Evolutionary conservation across 2,113 vertebrate genomes (phyloP), one percentile per base, ranked within the genome.

Genomic region (Pelmatolapia mariae): DNA sequence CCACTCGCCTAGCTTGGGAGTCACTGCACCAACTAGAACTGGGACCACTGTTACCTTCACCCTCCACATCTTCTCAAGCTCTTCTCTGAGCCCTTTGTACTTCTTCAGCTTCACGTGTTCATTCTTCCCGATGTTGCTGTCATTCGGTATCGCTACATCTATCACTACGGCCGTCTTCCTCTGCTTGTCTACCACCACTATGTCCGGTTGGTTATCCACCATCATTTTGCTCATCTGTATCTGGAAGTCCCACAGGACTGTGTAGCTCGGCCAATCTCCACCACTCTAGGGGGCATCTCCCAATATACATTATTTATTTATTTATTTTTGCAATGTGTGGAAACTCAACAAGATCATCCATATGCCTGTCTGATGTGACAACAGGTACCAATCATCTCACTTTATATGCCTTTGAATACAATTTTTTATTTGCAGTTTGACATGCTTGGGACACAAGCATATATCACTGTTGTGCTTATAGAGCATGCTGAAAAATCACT

Each of bases 401-500:
- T 47, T 57, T 83, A 80, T 50, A 15, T 56, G 89, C 83, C 83
- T 86, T 86, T 90, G 82, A 90, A 92, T 80, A 38, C n/a, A 78
- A 89, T 90, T 90, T 90, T 85, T 89, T 91, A 86, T 84, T 86
- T 88, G 50, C 88, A 76, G 89, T 56, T 43, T 76, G 81, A 82
- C 82, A 59, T 54, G 29, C 54, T 56, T 4, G 50, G 16, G 88
- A 86, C 84, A 53, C 36, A 57, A 31, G 68, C 85, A 90, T 92
- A 90, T 84, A 89, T 93, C 89, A 93, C 40, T 24, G 78, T 56
- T 52, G 43, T 10, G 31, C 83, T 86, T 18, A 13, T 26, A 53
- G 53, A 81, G 86, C 63, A 59, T 52, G 59, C 81, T 84, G 90
- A 92, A 91, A 93, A 94, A 95, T 94, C 82, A 90, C 88, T 84